Evolutionary conservation across 2,888 invertebrate genomes (phyloP), one percentile per base, ranked within the genome.

Genomic region (Glyphotaelius pellucidus): DNA sequence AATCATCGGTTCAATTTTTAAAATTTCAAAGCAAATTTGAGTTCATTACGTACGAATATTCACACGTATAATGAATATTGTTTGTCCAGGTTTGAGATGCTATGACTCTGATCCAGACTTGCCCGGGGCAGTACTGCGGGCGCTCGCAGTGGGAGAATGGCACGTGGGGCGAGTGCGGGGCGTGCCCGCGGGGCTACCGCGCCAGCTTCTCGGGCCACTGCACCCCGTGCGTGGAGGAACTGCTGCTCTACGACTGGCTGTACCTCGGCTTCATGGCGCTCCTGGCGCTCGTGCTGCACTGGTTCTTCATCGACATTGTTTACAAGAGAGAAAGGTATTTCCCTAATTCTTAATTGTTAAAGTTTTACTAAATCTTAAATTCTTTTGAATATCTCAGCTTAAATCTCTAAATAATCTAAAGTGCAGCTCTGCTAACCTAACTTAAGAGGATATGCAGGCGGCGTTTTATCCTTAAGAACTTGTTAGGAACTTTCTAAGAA

Each of bases 231-330:
- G 96, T 96, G 1, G 97, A 98, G 90, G 96, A 96, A 79, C 98
- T 98, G 0, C 96, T 97, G 25, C 96, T 98, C 81, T 99, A 99
- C 94, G 99, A 99, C 94, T 99, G 99, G 98, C 96, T 99, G 85
- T 99, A 98, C 95, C 97, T 99, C 35, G 98, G 98, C 1, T 99
- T 99, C 94, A 99, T 99, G 98, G 98, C 98, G 0, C 95, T 99
- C 30, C 95, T 99, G 84, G 98, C 99, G 0, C 95, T 99, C 83
- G 97, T 99, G 86, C 95, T 99, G 91, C 99, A 99, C 95, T 98
- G 98, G 97, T 98, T 98, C 94, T 99, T 98, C 94, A 99, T 99
- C 91, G 99, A 99, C 95, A 96, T 97, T 96, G 97, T 98, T 31
- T 97, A 98, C 81, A 97, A 97, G 95, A 96, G 97, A 93, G 97